Evolutionary conservation across 2,113 vertebrate species (phyloP), one percentile per base, ranked within the genome.

Genomic region (Orthonyx spaldingii): DNA sequence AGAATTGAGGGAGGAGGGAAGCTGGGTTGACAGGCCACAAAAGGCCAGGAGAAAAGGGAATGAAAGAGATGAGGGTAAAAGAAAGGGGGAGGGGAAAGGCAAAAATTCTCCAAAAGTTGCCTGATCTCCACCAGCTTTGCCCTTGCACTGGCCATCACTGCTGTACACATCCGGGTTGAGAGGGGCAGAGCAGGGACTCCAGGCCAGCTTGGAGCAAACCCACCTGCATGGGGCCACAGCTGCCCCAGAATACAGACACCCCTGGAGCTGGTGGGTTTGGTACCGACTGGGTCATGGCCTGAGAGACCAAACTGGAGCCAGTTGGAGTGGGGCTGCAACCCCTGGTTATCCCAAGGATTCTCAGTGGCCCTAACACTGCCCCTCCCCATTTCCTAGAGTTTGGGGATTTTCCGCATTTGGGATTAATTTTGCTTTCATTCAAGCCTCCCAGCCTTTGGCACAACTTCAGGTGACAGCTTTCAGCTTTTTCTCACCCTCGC

Each of bases 131-230:
- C 66, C 5, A 0, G 28, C 23, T 65, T 70, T 7, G 7, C n/a
- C 39, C 28, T 27, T 16, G 47, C 17, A 7, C 37, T 28, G 7
- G 44, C 16, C 2, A 1, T 35, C 52, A 13, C 0, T 13, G 47
- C 47, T 0, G 1, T 19, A 42, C 64, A 6, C n/a, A 10, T 2
- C 1, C 0, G 0, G 14, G 33, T 4, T 20, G 57, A 27, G 4
- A 10, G 3, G 18, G 24, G 47, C 14, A 7, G 20, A 60, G 42
- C 55, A 9, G 50, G 52, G 24, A 16, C 14, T 9, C 12, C 24
- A 10, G 27, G 39, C 19, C n/a, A 37, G 47, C 32, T 41, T 19
- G 44, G 39, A 39, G n/a, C 49, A 37, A 88, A 26, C 32, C 41
- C 52, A 9, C 16, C n/a, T 1, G 0, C 2, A 0, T 4, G 0